These are phyloP conservation scores for Incurvaria masculella DNA, from an alignment of 2,888 invertebrate species.

Conservation along the genomic window DNA sequence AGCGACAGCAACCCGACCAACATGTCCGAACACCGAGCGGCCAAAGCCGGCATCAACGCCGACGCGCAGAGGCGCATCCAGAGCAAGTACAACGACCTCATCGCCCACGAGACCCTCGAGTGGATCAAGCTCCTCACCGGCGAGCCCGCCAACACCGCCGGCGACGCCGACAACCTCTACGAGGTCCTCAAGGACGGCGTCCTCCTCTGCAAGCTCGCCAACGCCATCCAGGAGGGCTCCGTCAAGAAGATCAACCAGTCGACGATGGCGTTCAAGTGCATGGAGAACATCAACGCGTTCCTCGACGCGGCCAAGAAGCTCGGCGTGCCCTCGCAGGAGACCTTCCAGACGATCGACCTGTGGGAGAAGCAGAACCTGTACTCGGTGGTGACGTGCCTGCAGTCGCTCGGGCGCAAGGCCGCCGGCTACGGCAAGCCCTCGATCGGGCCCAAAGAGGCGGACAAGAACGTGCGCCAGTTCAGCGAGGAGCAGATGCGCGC, in stretches of 20 bases:
- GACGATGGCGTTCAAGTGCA: slow-evolving; percentile 93
- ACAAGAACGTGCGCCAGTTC: slow-evolving; percentile 91
- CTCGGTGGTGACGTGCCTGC: slow-evolving; percentile 93
- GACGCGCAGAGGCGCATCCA: slow-evolving; percentile 67
- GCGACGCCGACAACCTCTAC: slow-evolving; percentile 88
- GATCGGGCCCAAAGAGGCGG: slow-evolving; percentile 94
- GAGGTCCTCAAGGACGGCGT: slow-evolving; percentile 87
- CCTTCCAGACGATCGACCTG: slow-evolving; percentile 97
- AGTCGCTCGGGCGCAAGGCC: slow-evolving; percentile 92
- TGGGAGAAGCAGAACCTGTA: slow-evolving; percentile 96
- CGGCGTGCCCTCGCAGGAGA: slow-evolving; percentile 91
- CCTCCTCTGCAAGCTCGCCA: slow-evolving; percentile 85
- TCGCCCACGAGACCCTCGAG: slow-evolving; percentile 87
- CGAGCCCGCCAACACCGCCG: slow-evolving; percentile 77
- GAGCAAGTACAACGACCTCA: slow-evolving; percentile 93
- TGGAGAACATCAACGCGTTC: slow-evolving; percentile 98
- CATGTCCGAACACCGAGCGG: slow-evolving; percentile 49
- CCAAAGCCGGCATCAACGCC: slow-evolving; percentile 51
- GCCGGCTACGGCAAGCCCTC: slow-evolving; percentile 80
- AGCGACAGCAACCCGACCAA: slow-evolving; percentile 37
- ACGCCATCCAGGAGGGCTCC: slow-evolving; percentile 78
- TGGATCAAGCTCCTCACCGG: slow-evolving; percentile 89
- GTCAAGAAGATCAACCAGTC: slow-evolving; percentile 92
- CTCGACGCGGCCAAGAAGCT: slow-evolving; percentile 77
- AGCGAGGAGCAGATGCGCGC: slow-evolving; percentile 91